These are phyloP conservation scores for Anguilla obscura DNA, from an alignment of 2,797 vertebrate species.

Conservation along the genomic window DNA sequence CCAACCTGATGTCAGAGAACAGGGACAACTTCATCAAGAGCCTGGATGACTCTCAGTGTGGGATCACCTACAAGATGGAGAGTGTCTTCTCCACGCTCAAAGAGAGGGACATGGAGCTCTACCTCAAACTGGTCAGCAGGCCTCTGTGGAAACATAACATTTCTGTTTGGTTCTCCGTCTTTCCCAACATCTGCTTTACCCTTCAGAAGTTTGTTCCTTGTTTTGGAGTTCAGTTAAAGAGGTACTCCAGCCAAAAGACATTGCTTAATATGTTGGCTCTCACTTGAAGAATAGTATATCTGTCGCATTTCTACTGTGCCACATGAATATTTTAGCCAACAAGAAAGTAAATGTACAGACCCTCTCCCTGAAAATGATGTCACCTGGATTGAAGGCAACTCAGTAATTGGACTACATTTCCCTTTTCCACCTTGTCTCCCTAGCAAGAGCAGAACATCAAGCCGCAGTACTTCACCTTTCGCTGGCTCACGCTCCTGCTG, in stretches of 20 bases:
- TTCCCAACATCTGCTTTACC: neutral
- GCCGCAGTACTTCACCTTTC: conserved; percentile 98
- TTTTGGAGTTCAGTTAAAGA: neutral
- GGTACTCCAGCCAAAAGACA: neutral
- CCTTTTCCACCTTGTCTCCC: neutral
- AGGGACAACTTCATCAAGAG: conserved; percentile 99
- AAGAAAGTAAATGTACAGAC: neutral
- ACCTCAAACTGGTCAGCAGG: conserved; percentile 85
- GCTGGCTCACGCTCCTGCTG: conserved; percentile 93
- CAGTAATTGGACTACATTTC: neutral
- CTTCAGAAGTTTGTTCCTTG: neutral
- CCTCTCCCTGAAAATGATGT: neutral
- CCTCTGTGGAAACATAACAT: neutral
- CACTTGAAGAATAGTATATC: neutral
- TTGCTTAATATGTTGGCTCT: neutral
- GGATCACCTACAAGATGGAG: conserved; percentile 98
- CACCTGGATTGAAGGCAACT: neutral
- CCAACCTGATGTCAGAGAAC: conserved; percentile 98
- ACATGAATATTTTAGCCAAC: neutral
- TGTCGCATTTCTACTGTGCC: neutral
- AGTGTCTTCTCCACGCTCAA: conserved; percentile 93
- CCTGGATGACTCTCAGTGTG: conserved; percentile 95
- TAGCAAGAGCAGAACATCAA: conserved; percentile 99
- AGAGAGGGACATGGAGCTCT: conserved; percentile 89
- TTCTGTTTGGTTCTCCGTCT: neutral